Evolutionary conservation across 1,140 invertebrate genomes (phyloP).

Genomic region (Leptinotarsa undecemlineata): DNA sequence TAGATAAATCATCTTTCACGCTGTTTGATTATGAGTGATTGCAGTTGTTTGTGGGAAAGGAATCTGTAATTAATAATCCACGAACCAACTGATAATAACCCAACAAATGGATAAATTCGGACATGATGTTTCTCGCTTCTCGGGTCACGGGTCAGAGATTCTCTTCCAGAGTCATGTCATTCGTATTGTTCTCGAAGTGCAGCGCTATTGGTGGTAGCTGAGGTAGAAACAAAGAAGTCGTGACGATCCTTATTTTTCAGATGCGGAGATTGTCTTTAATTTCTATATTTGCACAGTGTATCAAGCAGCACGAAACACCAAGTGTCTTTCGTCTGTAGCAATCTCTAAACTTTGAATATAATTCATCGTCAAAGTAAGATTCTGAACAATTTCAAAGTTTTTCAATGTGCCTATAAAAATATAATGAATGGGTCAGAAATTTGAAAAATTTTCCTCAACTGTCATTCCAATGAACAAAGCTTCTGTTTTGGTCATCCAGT

Average conservation of each 20-base stretch:
- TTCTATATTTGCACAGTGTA: not conserved
- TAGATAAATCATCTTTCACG: constrained; percentile 6
- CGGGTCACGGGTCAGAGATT: constrained; percentile 1
- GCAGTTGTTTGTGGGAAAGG: constrained; percentile 1
- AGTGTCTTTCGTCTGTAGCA: no score
- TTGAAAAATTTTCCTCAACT: no score
- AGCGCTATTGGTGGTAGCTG: constrained; percentile 1
- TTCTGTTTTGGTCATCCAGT: no score
- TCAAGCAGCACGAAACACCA: not conserved
- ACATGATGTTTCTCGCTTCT: constrained; percentile 1
- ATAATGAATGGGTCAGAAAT: no score
- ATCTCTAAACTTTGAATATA: no score
- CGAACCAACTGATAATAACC: constrained; percentile 1
- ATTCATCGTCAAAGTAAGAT: no score
- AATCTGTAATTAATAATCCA: constrained; percentile 6
- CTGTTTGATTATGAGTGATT: not conserved
- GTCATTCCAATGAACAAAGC: no score
- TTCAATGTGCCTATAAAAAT: no score
- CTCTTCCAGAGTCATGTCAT: not conserved
- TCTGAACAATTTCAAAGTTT: no score
- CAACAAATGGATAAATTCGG: not conserved
- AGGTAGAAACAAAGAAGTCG: constrained; percentile 5
- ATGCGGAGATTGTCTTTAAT: not conserved
- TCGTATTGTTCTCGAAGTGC: constrained; percentile 1
- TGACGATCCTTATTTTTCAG: not conserved